These are phyloP conservation scores for Neolamprologus brichardi DNA, from an alignment of 2,113 vertebrate species.

Conservation along the genomic window DNA sequence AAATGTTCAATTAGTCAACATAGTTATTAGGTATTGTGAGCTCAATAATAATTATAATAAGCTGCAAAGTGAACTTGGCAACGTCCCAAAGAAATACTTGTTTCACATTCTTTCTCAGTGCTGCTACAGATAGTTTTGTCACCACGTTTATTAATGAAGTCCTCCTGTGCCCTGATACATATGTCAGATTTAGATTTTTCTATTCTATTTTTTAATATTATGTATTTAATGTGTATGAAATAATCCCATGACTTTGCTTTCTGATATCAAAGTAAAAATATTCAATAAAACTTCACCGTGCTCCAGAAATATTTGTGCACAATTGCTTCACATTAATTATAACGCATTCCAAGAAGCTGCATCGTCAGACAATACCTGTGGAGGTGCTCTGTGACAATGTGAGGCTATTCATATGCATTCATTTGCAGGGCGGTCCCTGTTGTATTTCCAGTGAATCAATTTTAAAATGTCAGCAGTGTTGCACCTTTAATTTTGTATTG, in stretches of 20 bases:
- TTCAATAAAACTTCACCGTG: neutral
- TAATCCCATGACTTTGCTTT: neutral
- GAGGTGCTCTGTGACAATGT: neutral
- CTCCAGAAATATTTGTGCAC: neutral
- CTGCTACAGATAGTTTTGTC: neutral
- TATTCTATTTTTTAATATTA: neutral
- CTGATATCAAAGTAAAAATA: neutral
- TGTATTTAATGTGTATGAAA: neutral
- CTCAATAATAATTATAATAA: neutral
- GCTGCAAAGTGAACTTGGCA: neutral
- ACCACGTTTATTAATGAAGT: neutral
- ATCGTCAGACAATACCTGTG: neutral
- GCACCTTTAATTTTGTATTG: accelerated
- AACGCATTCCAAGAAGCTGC: neutral
- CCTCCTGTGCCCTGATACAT: neutral
- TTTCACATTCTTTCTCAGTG: neutral
- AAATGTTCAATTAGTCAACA: neutral
- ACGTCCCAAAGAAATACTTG: neutral
- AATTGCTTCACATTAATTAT: neutral
- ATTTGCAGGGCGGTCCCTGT: neutral
- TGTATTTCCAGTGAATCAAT: neutral
- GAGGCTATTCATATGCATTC: neutral
- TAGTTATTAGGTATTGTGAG: neutral
- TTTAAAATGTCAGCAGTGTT: neutral
- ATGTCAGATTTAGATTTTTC: neutral